A percentile compares a stretch with the other conserved stretches of the same genome.
These are phyloP conservation scores for Electrona antarctica DNA, from an alignment of 2,113 vertebrate genomes.

Conservation along the genomic window DNA sequence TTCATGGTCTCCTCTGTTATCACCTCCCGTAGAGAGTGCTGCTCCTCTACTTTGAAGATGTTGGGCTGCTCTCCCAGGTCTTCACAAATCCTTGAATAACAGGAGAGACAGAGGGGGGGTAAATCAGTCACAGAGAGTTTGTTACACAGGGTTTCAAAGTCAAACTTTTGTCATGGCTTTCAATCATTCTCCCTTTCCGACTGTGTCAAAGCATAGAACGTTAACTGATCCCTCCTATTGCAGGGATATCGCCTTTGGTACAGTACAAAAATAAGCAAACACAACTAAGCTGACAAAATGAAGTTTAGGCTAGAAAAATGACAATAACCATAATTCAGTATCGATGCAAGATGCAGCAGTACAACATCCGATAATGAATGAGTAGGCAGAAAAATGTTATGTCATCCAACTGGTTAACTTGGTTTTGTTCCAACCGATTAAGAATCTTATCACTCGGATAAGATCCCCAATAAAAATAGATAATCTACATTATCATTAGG, in stretches of 20 bases:
- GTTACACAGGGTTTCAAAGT: no score
- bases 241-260: neutral
- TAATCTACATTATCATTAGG: no score
- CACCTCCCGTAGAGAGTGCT: conserved; percentile 87
- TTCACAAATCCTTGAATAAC: conserved; percentile 88
- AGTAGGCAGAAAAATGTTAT: no score
- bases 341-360: no score
- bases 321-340: no score
- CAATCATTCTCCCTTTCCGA: neutral
- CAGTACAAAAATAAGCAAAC: no score
- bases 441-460: no score
- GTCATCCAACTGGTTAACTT: no score
- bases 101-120: neutral
- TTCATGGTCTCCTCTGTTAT: conserved; percentile 86
- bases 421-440: no score
- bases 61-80: conserved; percentile 87
- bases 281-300: neutral
- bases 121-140: neutral
- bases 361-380: no score
- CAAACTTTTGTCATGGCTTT: neutral
- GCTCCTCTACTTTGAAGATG: conserved; percentile 93
- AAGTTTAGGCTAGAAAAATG: no score
- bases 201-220: neutral
- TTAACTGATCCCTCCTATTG: neutral
- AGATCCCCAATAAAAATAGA: no score